Conservation (phyloP, 1,140 invertebrate genomes). For the Aphelinus atriplicis region DNA sequence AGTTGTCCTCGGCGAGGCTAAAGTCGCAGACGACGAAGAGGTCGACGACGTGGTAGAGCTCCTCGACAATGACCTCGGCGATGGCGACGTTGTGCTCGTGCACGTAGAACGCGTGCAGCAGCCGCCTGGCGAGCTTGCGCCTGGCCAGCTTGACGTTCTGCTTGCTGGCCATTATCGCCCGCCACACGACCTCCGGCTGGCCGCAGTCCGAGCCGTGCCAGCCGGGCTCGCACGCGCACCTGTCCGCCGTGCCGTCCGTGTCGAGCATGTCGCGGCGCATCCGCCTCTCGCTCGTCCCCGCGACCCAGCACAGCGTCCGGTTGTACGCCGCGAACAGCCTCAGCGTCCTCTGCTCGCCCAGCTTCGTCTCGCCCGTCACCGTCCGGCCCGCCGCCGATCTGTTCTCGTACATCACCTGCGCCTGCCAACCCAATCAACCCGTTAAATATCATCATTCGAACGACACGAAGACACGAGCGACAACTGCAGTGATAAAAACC, state of each 20-base stretch:
- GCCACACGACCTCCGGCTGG: conserved; percentile 74
- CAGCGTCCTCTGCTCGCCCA: conserved; percentile 59
- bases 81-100: conserved; percentile 68
- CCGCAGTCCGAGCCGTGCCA: conserved; percentile 75
- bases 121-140: conserved; percentile 62
- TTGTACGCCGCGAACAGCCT: conserved; percentile 64
- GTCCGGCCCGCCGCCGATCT: conserved; percentile 56
- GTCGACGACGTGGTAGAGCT: conserved; percentile 71
- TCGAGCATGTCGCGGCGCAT: conserved; percentile 48
- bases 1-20: conserved; percentile 63
- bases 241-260: conserved; percentile 50
- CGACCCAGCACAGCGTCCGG: conserved; percentile 67
- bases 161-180: conserved; percentile 70
- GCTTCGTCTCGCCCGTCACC: conserved; percentile 51
- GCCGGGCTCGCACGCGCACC: conserved; percentile 69
- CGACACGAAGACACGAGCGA: too few relatives aligned
- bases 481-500: too few relatives aligned
- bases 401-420: conserved; percentile 12
- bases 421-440: neutral
- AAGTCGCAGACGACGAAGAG: conserved; percentile 73
- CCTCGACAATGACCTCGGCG: conserved; percentile 71
- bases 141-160: conserved; percentile 64
- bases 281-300: conserved; percentile 64
- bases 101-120: conserved; percentile 71
- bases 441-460: neutral